Percentiles rank a stretch among this genome's conserved stretches.
Conservation (phyloP, 2,113 vertebrate species). For the Todiramphus saurophagus region DNA sequence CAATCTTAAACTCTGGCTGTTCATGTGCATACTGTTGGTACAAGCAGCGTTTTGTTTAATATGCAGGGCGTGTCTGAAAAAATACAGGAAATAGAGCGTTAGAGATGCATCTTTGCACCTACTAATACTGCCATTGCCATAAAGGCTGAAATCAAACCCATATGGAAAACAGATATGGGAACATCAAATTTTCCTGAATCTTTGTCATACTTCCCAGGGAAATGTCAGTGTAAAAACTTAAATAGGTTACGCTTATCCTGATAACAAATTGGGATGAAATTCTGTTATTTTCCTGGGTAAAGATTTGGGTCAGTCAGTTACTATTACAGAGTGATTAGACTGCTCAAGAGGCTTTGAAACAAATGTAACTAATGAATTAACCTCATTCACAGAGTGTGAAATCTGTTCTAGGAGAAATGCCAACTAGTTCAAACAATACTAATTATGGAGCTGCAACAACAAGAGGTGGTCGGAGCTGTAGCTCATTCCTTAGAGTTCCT, state of each 20-base stretch:
- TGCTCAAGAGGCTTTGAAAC: slow-evolving; percentile 63
- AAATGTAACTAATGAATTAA: slow-evolving; percentile 72
- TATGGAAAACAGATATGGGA: not conserved
- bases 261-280: not conserved
- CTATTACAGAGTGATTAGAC: slow-evolving; percentile 46
- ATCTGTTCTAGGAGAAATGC: slow-evolving; percentile 64
- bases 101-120: not conserved
- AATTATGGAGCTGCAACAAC: slow-evolving; percentile 42
- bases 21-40: not conserved
- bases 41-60: not conserved
- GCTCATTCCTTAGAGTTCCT: not conserved
- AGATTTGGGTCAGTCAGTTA: slow-evolving; percentile 63
- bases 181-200: not conserved
- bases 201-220: not conserved
- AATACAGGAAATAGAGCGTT: not conserved
- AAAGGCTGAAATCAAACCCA: not conserved
- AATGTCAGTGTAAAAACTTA: not conserved
- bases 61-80: slow-evolving; percentile 10
- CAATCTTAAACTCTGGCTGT: not conserved
- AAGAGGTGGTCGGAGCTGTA: not conserved
- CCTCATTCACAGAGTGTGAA: slow-evolving; percentile 55
- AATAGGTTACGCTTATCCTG: slow-evolving; percentile 8
- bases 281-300: not conserved
- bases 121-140: not conserved
- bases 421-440: slow-evolving; percentile 59